A percentile compares a stretch with the other conserved stretches of the same genome.
phyloP scores from a whole-genome alignment of 1,140 invertebrate genomes.

The Oncopeltus fasciatus region DNA sequence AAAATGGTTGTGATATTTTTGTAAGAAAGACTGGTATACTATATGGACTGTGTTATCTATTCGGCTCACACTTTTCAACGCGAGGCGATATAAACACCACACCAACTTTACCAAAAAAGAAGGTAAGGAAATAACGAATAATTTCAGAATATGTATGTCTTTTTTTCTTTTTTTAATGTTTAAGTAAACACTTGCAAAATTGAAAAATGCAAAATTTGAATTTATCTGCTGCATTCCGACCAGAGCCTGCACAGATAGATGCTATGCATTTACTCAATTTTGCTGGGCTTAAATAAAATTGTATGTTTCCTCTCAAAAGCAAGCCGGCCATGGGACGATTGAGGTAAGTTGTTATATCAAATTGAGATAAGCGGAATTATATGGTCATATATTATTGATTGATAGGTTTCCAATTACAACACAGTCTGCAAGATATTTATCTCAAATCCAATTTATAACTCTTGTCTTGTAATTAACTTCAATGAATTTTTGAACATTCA shows the following conservation, averaged over 20 bases:
- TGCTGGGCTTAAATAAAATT: not conserved
- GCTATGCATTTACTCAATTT: slow-evolving; percentile 4
- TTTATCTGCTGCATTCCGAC: not conserved
- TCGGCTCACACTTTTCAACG: not conserved
- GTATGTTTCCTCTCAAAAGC: not conserved
- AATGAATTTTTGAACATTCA: too few relatives aligned
- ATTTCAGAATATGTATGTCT: too few relatives aligned
- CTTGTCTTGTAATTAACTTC: too few relatives aligned
- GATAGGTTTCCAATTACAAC: too few relatives aligned
- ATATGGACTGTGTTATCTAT: slow-evolving; percentile 1
- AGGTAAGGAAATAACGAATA: too few relatives aligned
- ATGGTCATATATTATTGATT: too few relatives aligned
- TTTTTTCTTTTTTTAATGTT: too few relatives aligned
- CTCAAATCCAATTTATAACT: too few relatives aligned
- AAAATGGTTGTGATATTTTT: slow-evolving; percentile 23
- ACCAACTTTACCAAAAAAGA: too few relatives aligned
- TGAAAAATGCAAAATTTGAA: slow-evolving; percentile 1
- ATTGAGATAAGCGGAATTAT: too few relatives aligned
- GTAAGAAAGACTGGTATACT: slow-evolving; percentile 21
- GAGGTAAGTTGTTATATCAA: not conserved
- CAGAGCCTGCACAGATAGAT: not conserved
- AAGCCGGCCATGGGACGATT: not conserved
- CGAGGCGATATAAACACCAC: not conserved
- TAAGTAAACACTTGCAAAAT: not conserved
- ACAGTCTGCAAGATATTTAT: too few relatives aligned